phyloP scores from a whole-genome alignment of 1,140 invertebrate genomes.

The Brachionus koreanus region DNA sequence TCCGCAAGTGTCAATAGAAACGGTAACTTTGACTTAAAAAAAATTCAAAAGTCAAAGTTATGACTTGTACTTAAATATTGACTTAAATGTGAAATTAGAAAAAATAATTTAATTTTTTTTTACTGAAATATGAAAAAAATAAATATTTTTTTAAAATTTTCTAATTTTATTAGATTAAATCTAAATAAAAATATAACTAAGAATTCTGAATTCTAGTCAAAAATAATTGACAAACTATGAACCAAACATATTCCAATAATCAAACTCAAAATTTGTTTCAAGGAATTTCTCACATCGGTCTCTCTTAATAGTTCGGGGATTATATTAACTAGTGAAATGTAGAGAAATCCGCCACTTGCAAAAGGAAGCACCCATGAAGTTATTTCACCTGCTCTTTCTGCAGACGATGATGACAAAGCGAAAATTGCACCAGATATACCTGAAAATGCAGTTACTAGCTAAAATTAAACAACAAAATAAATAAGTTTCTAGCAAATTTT shows the following conservation, averaged over 20 bases:
- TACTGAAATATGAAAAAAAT: too few relatives aligned
- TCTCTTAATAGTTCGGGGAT: conserved; percentile 82
- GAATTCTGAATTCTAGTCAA: neutral
- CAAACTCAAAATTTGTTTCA: neutral
- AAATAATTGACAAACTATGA: neutral
- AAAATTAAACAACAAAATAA: conserved; percentile 42
- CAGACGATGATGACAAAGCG: conserved; percentile 74
- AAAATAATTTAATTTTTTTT: too few relatives aligned
- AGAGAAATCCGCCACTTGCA: conserved; percentile 89
- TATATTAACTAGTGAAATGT: conserved; percentile 87
- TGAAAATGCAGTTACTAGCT: conserved; percentile 78
- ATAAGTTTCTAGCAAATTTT: neutral
- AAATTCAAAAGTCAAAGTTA: too few relatives aligned
- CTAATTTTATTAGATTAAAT: neutral
- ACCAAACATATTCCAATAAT: conserved; percentile 4
- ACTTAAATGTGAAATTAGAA: too few relatives aligned
- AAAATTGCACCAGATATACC: conserved; percentile 79
- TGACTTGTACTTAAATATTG: too few relatives aligned
- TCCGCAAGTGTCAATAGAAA: too few relatives aligned
- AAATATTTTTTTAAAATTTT: too few relatives aligned
- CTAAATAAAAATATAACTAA: neutral
- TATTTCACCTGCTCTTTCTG: conserved; percentile 72
- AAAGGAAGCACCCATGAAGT: conserved; percentile 88
- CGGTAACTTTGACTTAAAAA: too few relatives aligned
- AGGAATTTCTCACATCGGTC: conserved; percentile 64